A percentile compares a stretch with the other conserved stretches of the same genome.
Evolutionary conservation across 2,113 vertebrate genomes (phyloP).

Genomic region (Malurus alboscapulatus): DNA sequence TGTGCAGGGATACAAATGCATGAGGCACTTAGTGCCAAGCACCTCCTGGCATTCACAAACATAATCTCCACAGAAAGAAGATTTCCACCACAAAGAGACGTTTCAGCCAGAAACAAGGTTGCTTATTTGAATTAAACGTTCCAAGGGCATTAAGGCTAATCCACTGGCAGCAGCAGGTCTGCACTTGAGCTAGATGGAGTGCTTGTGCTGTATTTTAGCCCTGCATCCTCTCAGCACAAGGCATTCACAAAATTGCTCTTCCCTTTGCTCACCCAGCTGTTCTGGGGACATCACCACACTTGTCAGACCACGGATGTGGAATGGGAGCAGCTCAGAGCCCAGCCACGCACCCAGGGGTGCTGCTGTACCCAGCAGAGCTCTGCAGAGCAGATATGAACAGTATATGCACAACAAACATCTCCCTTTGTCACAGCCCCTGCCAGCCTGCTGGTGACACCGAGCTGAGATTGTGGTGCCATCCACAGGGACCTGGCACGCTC

Average conservation of each 20-base stretch:
- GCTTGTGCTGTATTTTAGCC: neutral
- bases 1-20: neutral
- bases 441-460: neutral
- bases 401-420: accelerated
- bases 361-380: neutral
- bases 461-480: neutral
- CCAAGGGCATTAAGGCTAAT: neutral
- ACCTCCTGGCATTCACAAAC: constrained; percentile 3
- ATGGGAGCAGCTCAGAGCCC: neutral
- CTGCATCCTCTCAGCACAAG: neutral
- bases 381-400: neutral
- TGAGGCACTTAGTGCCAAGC: constrained; percentile 12
- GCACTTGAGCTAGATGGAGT: constrained; percentile 43
- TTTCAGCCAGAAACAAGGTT: neutral
- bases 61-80: constrained; percentile 1
- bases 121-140: constrained; percentile 7
- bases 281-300: neutral
- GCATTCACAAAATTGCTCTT: neutral
- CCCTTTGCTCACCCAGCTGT: neutral
- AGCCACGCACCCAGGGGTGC: accelerated
- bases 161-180: neutral
- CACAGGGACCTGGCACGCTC: neutral
- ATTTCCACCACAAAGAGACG: constrained; percentile 22
- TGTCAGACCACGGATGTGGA: neutral
- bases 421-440: neutral